Conservation (phyloP, 2,888 invertebrate species). For the Leucophora obtusa region DNA sequence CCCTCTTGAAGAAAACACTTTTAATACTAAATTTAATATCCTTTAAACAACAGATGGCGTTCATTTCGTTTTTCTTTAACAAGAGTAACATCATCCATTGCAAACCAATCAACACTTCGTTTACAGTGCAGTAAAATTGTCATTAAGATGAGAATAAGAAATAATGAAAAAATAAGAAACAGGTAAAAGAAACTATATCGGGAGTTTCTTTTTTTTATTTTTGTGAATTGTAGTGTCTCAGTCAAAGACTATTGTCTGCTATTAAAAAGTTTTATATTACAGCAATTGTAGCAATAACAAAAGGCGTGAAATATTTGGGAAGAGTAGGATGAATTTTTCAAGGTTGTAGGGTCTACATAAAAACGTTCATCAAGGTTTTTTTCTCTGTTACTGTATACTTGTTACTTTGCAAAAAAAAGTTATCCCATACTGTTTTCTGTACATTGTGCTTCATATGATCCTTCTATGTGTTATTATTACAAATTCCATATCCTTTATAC, state of each 20-base stretch:
- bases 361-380: background rate
- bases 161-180: background rate
- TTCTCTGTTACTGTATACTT: background rate
- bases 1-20: constrained; percentile 28
- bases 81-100: constrained; percentile 33
- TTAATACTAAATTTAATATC: constrained; percentile 43
- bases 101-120: constrained; percentile 66
- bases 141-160: background rate
- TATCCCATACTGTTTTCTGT: constrained; percentile 27
- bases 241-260: background rate
- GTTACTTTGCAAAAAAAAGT: background rate
- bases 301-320: constrained; percentile 43
- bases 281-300: constrained; percentile 56
- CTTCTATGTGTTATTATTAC: constrained; percentile 21
- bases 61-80: background rate
- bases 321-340: constrained; percentile 34
- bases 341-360: constrained; percentile 23
- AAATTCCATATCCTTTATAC: constrained; percentile 35
- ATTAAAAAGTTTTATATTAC: constrained; percentile 56
- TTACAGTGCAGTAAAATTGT: constrained; percentile 71
- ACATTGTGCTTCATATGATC: constrained; percentile 35
- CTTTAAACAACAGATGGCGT: constrained; percentile 62
- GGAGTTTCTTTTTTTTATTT: background rate
- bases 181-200: background rate
- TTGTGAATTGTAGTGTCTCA: background rate